These are phyloP conservation scores for Alviniconcha strummeri DNA, from an alignment of 2,888 invertebrate genomes.

Conservation along the genomic window DNA sequence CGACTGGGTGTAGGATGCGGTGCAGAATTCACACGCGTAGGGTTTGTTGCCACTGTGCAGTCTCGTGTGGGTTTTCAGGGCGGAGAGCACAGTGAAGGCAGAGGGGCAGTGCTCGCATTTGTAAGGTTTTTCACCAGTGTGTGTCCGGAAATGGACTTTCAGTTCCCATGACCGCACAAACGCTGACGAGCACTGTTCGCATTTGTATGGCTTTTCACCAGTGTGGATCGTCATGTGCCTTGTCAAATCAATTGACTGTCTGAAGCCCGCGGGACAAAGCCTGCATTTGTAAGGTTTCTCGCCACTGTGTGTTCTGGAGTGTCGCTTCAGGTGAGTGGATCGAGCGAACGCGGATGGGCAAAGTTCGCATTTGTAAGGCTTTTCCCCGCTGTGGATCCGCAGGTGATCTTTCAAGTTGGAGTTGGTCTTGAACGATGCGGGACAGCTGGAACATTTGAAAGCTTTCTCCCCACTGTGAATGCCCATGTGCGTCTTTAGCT, in stretches of 20 bases:
- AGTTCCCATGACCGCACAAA: background rate
- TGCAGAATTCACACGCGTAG: background rate
- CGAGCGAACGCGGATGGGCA: background rate
- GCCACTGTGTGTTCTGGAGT: background rate
- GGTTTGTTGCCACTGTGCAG: background rate
- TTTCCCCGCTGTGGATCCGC: background rate
- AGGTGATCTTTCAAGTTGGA: conserved; percentile 6
- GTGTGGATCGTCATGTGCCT: background rate
- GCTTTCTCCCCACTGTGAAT: background rate
- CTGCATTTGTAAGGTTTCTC: conserved; percentile 2
- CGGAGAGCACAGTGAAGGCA: background rate
- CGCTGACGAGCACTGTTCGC: background rate
- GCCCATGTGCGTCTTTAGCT: background rate
- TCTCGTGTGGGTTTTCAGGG: background rate
- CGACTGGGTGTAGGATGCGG: background rate
- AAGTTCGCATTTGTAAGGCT: background rate
- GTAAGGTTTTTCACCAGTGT: conserved; percentile 4
- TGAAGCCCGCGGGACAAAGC: background rate
- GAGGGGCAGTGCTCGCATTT: conserved; percentile 9
- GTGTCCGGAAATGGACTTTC: background rate
- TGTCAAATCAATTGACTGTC: background rate
- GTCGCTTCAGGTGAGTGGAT: conserved; percentile 1
- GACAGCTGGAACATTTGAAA: background rate
- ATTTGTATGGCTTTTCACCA: conserved; percentile 5
- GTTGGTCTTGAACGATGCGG: background rate